Base-by-base conservation (phyloP, 2,888 invertebrate species). In the Trisateles emortualis region DNA sequence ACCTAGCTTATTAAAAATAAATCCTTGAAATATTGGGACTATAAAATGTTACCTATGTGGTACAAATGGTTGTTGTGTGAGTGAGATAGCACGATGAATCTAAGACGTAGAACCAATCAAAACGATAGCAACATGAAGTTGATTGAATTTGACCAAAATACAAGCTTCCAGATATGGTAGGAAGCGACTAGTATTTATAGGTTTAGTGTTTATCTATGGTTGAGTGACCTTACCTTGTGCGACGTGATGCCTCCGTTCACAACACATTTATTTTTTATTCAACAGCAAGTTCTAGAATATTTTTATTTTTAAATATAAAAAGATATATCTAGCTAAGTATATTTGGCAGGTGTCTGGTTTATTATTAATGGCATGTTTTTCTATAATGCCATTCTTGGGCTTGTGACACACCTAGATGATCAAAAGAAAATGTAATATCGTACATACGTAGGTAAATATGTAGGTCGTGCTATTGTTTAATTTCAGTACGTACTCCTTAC, bases 81-180 rank as follows among this genome's bases (percentile, higher is more conserved):
- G 14, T 10, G 14, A 11, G 44, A 51, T 8, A 24, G 16, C 19
- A 9, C 30, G 6, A 16, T 8, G 3, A 59, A 41, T 35, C 29
- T 33, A 13, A 46, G 30, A 41, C 24, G 47, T 44, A 50, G 52
- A 50, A 10, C 41, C 53, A 52, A 62, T 59, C 41, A 8, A 58
- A 59, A 58, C 45, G 58, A 52, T 62, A 65, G 61, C 51, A 51
- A 45, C 47, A 36, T 56, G 51, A 36, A 55, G 56, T 43, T 55
- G 57, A 43, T 51, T 44, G 38, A 50, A 48, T 59, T 66, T 62
- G 61, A 52, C 67, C 68, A 74, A 76, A 76, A 72, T 66, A 68
- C 74, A 78, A 81, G 78, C 75, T 82, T 69, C 85, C 81, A 57
- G 59, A 73, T 84, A 78, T 58, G 82, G 84, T 55, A 64, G 62